These are phyloP conservation scores for Megalopta genalis DNA, from an alignment of 1,140 invertebrate species.

Conservation along the genomic window DNA sequence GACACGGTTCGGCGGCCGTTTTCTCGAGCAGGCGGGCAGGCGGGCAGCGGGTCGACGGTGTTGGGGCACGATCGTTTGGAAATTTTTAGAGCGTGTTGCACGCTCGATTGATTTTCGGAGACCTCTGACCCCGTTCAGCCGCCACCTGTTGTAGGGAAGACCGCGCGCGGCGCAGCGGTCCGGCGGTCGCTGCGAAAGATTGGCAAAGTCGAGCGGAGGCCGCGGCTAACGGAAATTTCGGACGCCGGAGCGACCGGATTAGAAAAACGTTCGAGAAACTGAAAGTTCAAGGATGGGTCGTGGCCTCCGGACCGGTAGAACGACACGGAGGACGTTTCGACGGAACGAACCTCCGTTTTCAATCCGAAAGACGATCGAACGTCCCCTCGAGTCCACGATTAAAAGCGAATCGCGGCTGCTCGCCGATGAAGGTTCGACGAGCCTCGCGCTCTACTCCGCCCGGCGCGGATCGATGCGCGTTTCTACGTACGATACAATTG, in stretches of 20 bases:
- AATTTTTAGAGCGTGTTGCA: too few species aligned
- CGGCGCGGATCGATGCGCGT: too few species aligned
- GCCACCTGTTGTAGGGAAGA: constrained; percentile 37
- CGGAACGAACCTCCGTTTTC: background rate
- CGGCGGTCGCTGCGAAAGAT: background rate
- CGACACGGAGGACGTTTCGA: background rate
- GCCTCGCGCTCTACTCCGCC: too few species aligned
- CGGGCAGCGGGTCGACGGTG: too few species aligned
- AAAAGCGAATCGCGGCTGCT: background rate
- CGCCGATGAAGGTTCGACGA: background rate
- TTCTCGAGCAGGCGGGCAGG: too few species aligned
- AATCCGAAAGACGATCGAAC: background rate
- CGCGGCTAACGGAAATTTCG: background rate
- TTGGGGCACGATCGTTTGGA: too few species aligned
- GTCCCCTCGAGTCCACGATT: background rate
- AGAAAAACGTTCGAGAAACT: background rate
- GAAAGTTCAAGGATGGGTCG: background rate
- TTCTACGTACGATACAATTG: too few species aligned
- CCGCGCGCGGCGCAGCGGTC: too few species aligned
- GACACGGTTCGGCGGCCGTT: too few species aligned
- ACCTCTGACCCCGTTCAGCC: constrained; percentile 27
- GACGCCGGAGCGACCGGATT: background rate
- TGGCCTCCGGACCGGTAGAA: background rate
- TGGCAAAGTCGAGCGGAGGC: background rate
- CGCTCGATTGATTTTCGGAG: too few species aligned